Base-by-base conservation (phyloP, 2,797 vertebrate species). In the Liparis tanakae region DNA sequence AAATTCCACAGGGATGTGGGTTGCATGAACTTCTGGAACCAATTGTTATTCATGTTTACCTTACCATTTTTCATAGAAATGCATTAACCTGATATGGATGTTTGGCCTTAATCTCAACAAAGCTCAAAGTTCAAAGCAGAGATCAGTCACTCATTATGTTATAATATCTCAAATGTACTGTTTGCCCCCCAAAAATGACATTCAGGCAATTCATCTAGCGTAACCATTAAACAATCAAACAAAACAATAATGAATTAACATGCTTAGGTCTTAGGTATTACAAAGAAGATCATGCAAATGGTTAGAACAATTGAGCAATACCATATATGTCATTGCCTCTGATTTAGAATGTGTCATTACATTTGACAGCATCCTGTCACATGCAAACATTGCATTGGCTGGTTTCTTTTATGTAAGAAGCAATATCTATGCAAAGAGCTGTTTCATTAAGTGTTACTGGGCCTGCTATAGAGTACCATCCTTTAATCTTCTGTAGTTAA, bases 371-470 rank as follows among this genome's bases (percentile, higher is more conserved):
- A 76, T 76, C 61, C 66, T 72, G 74, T 82, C 81, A 80, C 22
- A 64, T 53, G 34, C 65, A 80, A 65, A 75, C 83, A 75, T 66
- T 79, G 55, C 64, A 86, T 44, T 72, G 64, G 66, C 70, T 78
- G 54, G 67, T 74, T 87, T 80, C 74, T 58, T 82, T 85, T 81
- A 82, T 72, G 72, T 67, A 78, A 85, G 74, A 83, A 74, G 76
- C 70, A 80, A 90, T 81, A 84, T 88, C 83, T 85, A 81, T 85
- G 85, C 84, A 89, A 85, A 83, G 80, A 80, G 65, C n/a, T 76
- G 74, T 68, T 79, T 90, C 88, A 87, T 87, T 65, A 74, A 81
- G 82, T 86, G 74, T 70, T 80, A 72, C 81, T 78, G 61, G 68
- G 62, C 61, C 84, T 85, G 60, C 79, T 71, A 69, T 63, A 60